Conservation (phyloP, 2,888 invertebrate genomes). For the Lasioglossum figueresi region DNA sequence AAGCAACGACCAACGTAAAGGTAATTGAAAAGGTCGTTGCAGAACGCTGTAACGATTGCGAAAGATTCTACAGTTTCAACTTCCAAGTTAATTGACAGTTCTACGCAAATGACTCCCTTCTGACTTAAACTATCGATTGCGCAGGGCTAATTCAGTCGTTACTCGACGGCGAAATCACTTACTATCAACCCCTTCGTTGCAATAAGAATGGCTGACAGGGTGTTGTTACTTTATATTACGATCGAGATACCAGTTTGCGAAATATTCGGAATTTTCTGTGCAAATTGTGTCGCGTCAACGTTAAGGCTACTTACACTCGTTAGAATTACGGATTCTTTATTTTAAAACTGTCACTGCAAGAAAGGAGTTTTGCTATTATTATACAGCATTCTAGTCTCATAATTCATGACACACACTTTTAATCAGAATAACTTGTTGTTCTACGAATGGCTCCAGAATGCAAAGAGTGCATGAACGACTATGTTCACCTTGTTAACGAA, state of each 20-base stretch:
- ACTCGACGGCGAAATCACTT: background rate
- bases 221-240: background rate
- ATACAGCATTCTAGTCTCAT: no score
- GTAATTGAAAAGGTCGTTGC: constrained; percentile 1
- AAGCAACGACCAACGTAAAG: background rate
- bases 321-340: background rate
- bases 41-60: background rate
- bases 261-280: background rate
- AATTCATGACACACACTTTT: no score
- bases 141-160: background rate
- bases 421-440: no score
- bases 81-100: background rate
- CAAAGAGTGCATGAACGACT: no score
- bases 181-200: background rate
- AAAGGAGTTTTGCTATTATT: no score
- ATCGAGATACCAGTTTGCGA: background rate
- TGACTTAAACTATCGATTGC: background rate
- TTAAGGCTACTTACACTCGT: background rate
- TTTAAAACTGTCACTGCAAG: background rate
- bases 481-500: background rate
- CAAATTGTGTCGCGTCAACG: background rate
- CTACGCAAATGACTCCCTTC: background rate
- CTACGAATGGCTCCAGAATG: no score
- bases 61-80: background rate
- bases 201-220: background rate